Percentiles rank a stretch among this genome's conserved stretches.
phyloP scores from a whole-genome alignment of 1,140 invertebrate species.

The Euwallacea similis region DNA sequence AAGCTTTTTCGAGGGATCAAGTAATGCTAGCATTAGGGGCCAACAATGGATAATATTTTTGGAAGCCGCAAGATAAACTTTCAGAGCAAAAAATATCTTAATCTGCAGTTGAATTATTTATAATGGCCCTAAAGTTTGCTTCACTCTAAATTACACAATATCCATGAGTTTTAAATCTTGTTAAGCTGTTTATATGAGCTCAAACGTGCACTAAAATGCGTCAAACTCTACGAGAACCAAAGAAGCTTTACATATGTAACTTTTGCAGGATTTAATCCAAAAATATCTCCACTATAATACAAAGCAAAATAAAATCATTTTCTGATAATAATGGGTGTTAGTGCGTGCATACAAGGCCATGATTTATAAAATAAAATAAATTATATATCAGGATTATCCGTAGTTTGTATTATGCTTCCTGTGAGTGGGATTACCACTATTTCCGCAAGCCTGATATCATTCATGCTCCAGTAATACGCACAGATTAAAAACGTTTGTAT shows the following conservation, averaged over 20 bases:
- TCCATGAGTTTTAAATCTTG: conserved; percentile 3
- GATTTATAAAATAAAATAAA: conserved; percentile 38
- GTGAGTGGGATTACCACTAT: conserved; percentile 45
- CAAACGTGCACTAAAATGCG: no score
- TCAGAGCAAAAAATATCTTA: neutral
- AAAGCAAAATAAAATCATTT: conserved; percentile 3
- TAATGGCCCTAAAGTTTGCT: conserved; percentile 1
- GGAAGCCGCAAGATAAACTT: conserved; percentile 11
- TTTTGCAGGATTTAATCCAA: no score
- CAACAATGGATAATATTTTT: conserved; percentile 36
- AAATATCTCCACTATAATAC: no score
- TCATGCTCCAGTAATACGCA: conserved; percentile 30
- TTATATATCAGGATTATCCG: conserved; percentile 44
- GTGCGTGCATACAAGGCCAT: conserved; percentile 8
- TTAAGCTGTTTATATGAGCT: neutral
- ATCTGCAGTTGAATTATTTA: conserved; percentile 6
- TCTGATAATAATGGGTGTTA: conserved; percentile 1
- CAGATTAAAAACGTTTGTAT: conserved; percentile 15
- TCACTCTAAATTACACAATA: neutral
- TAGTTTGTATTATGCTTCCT: conserved; percentile 42
- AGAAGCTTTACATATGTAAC: no score
- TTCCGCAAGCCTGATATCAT: conserved; percentile 40
- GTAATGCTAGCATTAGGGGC: conserved; percentile 18
- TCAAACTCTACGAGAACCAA: no score
- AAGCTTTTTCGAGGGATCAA: conserved; percentile 29